Base-by-base conservation (phyloP, 2,888 invertebrate species). In the Phyllotreta cruciferae region DNA sequence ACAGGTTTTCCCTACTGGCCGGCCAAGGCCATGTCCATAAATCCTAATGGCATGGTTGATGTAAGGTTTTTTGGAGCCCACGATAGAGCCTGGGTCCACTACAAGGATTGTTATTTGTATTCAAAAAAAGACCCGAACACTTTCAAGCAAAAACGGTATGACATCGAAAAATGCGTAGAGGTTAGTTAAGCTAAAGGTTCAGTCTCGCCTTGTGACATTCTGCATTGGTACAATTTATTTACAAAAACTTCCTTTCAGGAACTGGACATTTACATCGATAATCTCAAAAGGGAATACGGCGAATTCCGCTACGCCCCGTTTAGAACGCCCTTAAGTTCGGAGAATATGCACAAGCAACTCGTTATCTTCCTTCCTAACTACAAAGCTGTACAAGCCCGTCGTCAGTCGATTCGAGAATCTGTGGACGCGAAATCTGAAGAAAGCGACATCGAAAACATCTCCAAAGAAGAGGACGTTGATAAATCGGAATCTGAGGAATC, bases 11-110 rank as follows among this genome's bases (percentile, higher is more conserved):
- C 98, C 0, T 96, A 91, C 81, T 98, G 98, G 98, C 98, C 98
- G 0, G 97, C 96, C 0, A 98, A 98, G 82, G 93, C 90, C 0
- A 92, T 94, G 91, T 88, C 87, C 62, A 83, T 85, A 14, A 85
- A 85, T 67, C 78, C 82, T 11, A 81, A 85, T 6, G 88, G 90
- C 0, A 82, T 87, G 72, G 93, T 96, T 0, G 96, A 97, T 80
- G 95, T 95, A 1, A 83, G 96, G 1, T 98, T 98, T 83, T 98
- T 98, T 82, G 97, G 97, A 0, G 94, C 92, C 11, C 96, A 98
- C 82, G 96, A 97, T 81, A 86, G 94, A 58, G 94, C 96, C 5
- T 94, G 95, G 93, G 92, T 96, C 9, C 89, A 92, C 0, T 85
- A 89, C 0, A 89, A 89, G 70, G 93, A 95, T 78, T 92, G 94